A percentile compares a stretch with the other conserved stretches of the same genome.
Conservation (phyloP, 2,113 vertebrate genomes). For the Sinosuthora webbiana region DNA sequence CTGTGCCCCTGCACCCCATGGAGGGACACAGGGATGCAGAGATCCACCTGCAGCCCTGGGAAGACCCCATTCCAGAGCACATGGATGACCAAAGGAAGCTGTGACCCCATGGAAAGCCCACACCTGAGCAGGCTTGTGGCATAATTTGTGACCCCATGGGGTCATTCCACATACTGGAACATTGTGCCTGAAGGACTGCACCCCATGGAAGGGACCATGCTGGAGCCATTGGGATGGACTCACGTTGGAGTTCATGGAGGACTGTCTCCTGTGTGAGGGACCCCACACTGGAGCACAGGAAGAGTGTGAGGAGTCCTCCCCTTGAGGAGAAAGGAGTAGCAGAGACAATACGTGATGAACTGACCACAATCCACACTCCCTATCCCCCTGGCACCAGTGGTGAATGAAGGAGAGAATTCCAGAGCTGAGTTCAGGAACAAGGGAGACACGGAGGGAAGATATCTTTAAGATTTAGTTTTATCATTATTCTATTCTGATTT, state of each 20-base stretch:
- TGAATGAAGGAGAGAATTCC: not conserved
- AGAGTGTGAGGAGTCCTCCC: not conserved
- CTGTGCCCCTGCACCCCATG: not conserved
- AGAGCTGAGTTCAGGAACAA: not conserved
- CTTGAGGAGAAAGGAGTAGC: not conserved
- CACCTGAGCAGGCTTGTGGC: not conserved
- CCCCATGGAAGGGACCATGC: rapidly evolving
- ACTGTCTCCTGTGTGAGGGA: not conserved
- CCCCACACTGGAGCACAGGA: not conserved
- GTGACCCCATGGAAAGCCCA: not conserved
- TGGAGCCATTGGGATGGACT: not conserved
- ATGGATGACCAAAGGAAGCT: not conserved
- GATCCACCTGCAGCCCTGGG: rapidly evolving
- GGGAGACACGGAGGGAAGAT: not conserved
- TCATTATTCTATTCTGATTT: not conserved
- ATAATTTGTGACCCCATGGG: not conserved
- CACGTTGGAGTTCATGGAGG: rapidly evolving
- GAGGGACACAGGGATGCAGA: rapidly evolving
- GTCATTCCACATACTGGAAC: not conserved
- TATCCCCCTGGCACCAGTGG: not conserved
- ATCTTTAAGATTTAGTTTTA: not conserved
- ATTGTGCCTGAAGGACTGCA: not conserved
- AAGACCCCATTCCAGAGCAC: not conserved
- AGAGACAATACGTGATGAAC: not conserved
- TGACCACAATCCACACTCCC: not conserved